Evolutionary conservation across 2,797 vertebrate species (phyloP).

Genomic region (Scomberomorus guttatus): DNA sequence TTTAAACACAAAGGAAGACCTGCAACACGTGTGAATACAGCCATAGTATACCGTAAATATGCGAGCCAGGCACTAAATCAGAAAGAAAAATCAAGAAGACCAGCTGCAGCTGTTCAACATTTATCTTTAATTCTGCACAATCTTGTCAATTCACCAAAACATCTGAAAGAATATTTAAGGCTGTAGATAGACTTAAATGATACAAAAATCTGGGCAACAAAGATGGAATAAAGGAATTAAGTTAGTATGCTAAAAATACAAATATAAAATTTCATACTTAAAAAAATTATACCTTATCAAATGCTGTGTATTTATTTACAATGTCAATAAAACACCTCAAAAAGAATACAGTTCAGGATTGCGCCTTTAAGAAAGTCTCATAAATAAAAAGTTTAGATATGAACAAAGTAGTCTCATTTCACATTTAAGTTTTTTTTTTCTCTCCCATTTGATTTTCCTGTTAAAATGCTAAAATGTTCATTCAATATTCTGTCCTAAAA

Average conservation of each 20-base stretch:
- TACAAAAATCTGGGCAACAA: conserved; percentile 75
- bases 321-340: conserved; percentile 70
- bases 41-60: neutral
- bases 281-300: conserved; percentile 84
- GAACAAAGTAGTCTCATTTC: conserved; percentile 83
- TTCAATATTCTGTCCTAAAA: conserved; percentile 44
- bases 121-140: conserved; percentile 75
- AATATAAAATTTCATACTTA: conserved; percentile 86
- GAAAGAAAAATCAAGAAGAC: neutral
- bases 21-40: neutral
- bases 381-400: conserved; percentile 84
- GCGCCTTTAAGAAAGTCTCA: conserved; percentile 71
- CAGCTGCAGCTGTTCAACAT: conserved; percentile 32
- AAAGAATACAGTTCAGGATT: conserved; percentile 73
- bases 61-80: neutral
- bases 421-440: conserved; percentile 73
- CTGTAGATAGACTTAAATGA: conserved; percentile 74
- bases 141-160: conserved; percentile 73
- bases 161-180: conserved; percentile 81
- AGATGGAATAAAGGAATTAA: conserved; percentile 81
- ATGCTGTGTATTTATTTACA: conserved; percentile 84
- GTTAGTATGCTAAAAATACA: conserved; percentile 86
- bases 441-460: conserved; percentile 64
- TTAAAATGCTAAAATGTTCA: conserved; percentile 34
- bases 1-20: neutral